A percentile compares a stretch with the other conserved stretches of the same genome.
Evolutionary conservation across 1,140 invertebrate genomes (phyloP).

Genomic region (Lepidurus arcticus): DNA sequence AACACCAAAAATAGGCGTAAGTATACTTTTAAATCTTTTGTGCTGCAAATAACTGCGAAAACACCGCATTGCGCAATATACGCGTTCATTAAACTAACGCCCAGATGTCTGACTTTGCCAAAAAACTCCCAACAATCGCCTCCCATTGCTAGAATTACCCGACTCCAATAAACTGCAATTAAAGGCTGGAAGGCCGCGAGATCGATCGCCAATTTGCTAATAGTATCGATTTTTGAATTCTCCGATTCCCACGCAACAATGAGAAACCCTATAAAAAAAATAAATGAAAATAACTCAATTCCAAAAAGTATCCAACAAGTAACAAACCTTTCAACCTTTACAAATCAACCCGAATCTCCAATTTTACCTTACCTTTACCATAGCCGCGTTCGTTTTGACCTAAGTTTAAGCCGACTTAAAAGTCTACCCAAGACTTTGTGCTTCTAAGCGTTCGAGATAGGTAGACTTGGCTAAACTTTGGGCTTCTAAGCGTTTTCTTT

Average conservation of each 20-base stretch:
- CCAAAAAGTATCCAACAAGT: no score
- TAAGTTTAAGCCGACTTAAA: no score
- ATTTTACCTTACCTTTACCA: no score
- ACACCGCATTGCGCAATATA: not conserved
- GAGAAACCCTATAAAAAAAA: not conserved
- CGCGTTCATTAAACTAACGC: not conserved
- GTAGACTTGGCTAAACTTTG: no score
- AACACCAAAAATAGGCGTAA: no score
- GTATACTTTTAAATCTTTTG: not conserved
- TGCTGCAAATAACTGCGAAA: not conserved
- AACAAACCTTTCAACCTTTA: no score
- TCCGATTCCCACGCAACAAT: not conserved
- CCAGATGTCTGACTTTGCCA: not conserved
- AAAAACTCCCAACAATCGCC: constrained; percentile 9
- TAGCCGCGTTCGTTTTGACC: no score
- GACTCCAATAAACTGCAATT: not conserved
- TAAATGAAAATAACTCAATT: not conserved
- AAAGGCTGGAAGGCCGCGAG: not conserved
- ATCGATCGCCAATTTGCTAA: not conserved
- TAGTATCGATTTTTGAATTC: not conserved
- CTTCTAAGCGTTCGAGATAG: no score
- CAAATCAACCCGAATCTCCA: no score
- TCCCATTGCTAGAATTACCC: not conserved
- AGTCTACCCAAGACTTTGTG: no score
- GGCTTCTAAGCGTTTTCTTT: no score